Evolutionary conservation across 2,888 invertebrate genomes (phyloP), one percentile per base, ranked within the genome.

Genomic region (Drosophila pseudotalamancana): DNA sequence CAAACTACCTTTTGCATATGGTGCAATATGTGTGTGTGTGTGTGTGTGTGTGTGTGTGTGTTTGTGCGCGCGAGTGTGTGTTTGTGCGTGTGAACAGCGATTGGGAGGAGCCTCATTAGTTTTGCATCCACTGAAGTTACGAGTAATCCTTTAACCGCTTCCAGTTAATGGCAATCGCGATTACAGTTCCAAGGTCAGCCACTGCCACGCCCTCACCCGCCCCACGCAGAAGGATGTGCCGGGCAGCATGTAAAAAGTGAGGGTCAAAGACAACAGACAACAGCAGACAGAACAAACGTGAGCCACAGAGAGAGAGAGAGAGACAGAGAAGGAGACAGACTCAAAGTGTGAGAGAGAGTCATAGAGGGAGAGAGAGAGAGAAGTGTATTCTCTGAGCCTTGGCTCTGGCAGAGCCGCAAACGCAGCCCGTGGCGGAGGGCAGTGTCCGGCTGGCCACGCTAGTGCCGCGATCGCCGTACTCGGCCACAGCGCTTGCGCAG

Each of bases 381-480:
- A 48, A 61, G 48, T 32, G 72, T 45, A 53, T 50, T 55, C n/a
- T 32, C 4, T 4, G 32, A 34, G 21, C 35, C 40, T 64, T 56
- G 54, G 61, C 63, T 60, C 63, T 74, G 64, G 49, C 57, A 57
- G 53, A 57, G 50, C 37, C 42, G 19, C 62, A 71, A 19, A 34
- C 53, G 35, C 23, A 48, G 39, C 49, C 67, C 54, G 67, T 55
- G 56, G 67, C 63, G 39, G 39, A 60, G 65, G 54, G 60, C 43
- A 35, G 62, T 45, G 48, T 74, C 57, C 74, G 77, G 62, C 81
- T 78, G 81, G 72, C 77, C 57, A 72, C 62, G 67, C 69, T 83
- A 61, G 84, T 83, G 69, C 81, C 84, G 48, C 77, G 81, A 84
- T 82, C 81, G 79, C 81, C 82, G 50, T 82, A 81, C 56, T 72